These are phyloP conservation scores for Amblyjoppa proteus DNA, from an alignment of 2,888 invertebrate species.

Conservation along the genomic window DNA sequence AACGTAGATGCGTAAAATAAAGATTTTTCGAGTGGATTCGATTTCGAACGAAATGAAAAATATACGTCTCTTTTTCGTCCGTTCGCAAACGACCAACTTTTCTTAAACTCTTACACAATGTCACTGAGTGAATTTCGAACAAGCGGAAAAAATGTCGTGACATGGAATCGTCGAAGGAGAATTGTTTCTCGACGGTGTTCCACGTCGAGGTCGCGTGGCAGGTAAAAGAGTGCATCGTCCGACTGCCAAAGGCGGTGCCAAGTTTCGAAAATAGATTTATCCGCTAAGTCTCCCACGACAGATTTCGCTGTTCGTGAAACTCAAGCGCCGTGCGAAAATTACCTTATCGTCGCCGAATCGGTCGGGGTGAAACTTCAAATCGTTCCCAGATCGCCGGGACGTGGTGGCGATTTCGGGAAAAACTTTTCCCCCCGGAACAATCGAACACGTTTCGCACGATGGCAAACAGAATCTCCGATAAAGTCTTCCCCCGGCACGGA, in stretches of 20 bases:
- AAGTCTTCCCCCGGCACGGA: background rate
- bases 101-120: background rate
- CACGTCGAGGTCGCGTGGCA: background rate
- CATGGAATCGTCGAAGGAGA: background rate
- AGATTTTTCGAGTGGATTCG: background rate
- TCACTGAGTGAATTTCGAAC: background rate
- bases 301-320: background rate
- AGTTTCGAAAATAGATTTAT: slow-evolving; percentile 33
- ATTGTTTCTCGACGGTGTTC: background rate
- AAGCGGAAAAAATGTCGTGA: background rate
- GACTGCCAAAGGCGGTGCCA: slow-evolving; percentile 23
- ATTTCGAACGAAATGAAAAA: background rate
- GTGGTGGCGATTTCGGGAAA: too few relatives aligned
- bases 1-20: background rate
- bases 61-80: background rate
- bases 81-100: background rate
- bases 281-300: background rate
- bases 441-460: background rate
- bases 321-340: slow-evolving; percentile 5
- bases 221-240: slow-evolving; percentile 38
- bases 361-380: slow-evolving; percentile 7
- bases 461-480: background rate
- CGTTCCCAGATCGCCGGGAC: background rate
- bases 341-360: slow-evolving; percentile 22
- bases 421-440: background rate